Percentiles rank a stretch among this genome's conserved stretches.
Evolutionary conservation across 2,888 invertebrate species (phyloP).

Genomic region (Glaucopsyche alexis): DNA sequence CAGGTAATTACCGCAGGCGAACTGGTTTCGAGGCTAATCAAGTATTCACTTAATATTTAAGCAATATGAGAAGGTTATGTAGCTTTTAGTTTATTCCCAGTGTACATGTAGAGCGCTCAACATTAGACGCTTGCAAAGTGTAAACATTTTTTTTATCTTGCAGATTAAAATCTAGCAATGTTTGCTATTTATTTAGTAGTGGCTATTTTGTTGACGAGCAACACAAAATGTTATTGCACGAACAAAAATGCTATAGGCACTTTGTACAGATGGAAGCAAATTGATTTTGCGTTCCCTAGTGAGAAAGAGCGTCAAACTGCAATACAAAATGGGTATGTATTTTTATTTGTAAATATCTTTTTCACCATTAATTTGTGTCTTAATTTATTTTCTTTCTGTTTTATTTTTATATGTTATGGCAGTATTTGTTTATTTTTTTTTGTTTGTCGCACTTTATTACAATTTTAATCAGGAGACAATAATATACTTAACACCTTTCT

Average conservation of each 20-base stretch:
- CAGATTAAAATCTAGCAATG: constrained; percentile 42
- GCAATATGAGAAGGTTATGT: constrained; percentile 5
- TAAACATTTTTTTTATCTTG: neutral
- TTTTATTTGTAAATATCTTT: neutral
- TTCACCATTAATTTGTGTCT: neutral
- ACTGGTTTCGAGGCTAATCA: constrained; percentile 9
- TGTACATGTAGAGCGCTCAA: neutral
- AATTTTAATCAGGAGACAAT: too few species aligned
- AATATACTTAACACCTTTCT: too few species aligned
- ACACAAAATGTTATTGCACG: constrained; percentile 33
- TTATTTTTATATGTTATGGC: too few species aligned
- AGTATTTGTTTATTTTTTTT: too few species aligned
- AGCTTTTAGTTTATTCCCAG: neutral
- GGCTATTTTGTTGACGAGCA: constrained; percentile 37
- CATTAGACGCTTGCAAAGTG: constrained; percentile 5
- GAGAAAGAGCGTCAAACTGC: constrained; percentile 50
- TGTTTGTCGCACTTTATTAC: too few species aligned
- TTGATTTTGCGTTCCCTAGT: constrained; percentile 59
- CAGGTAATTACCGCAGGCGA: constrained; percentile 18
- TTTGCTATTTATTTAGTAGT: constrained; percentile 39
- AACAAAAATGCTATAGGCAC: constrained; percentile 56
- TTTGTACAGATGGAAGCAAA: constrained; percentile 71
- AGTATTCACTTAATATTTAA: constrained; percentile 15
- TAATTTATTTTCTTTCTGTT: neutral
- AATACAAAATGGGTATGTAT: constrained; percentile 54